These are phyloP conservation scores for Macrotis lagotis DNA, from an alignment of 2,113 vertebrate genomes.

Conservation along the genomic window DNA sequence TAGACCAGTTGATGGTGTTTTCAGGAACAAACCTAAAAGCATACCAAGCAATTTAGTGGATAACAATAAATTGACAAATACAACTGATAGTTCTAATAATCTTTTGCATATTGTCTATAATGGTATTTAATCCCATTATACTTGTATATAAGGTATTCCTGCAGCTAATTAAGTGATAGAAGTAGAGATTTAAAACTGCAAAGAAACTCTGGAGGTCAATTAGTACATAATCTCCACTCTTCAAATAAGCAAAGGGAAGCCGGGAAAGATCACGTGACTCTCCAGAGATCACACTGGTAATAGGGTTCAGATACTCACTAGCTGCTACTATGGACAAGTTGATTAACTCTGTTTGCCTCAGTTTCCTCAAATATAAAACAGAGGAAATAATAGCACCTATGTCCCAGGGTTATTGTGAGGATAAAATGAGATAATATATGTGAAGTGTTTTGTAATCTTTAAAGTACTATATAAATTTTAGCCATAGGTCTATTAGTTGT, in stretches of 20 bases:
- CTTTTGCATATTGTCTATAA: background rate
- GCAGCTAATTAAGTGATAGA: background rate
- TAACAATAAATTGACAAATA: background rate
- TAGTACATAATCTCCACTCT: background rate
- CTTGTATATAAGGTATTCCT: background rate
- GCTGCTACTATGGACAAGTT: background rate
- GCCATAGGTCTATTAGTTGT: background rate
- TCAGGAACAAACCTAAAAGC: background rate
- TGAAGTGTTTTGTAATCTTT: background rate
- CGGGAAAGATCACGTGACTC: background rate
- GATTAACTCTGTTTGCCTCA: background rate
- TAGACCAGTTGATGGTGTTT: conserved; percentile 14
- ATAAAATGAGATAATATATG: background rate
- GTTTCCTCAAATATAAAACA: background rate
- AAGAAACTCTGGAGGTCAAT: background rate
- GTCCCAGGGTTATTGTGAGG: background rate
- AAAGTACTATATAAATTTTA: background rate
- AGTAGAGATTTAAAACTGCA: background rate
- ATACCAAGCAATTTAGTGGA: background rate
- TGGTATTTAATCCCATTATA: background rate
- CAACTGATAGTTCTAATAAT: background rate
- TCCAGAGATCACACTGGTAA: background rate
- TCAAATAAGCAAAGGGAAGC: background rate
- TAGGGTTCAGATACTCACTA: background rate
- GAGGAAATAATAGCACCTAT: background rate